A percentile compares a stretch with the other conserved stretches of the same genome.
Conservation (phyloP, 2,888 invertebrate species). For the Flabesymbios commensalis region DNA sequence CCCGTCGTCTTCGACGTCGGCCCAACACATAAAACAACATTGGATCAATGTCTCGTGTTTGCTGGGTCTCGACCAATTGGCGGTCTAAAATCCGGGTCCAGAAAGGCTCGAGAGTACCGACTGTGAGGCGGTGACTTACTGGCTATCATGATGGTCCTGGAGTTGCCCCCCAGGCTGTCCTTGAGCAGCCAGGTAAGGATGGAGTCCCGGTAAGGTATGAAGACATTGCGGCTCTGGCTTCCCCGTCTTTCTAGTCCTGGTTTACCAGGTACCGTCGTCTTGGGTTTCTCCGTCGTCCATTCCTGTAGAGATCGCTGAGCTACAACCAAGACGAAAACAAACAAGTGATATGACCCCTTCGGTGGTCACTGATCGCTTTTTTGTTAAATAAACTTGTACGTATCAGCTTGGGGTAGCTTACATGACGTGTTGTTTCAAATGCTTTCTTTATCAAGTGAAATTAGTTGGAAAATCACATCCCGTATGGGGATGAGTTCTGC, state of each 20-base stretch:
- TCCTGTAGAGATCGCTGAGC: conserved; percentile 10
- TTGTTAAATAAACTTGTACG: too few relatives aligned
- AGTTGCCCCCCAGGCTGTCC: conserved; percentile 79
- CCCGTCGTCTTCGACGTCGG: too few relatives aligned
- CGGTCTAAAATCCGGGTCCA: neutral
- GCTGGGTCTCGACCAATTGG: neutral
- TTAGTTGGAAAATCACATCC: too few relatives aligned
- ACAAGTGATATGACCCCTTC: neutral
- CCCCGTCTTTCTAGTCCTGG: neutral
- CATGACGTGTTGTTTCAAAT: too few relatives aligned
- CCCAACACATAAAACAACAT: too few relatives aligned
- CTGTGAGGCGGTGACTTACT: conserved; percentile 70
- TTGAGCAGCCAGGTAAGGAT: conserved; percentile 80
- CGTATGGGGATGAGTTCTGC: too few relatives aligned
- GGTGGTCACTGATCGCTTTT: too few relatives aligned
- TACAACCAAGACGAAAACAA: neutral
- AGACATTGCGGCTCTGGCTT: conserved; percentile 55
- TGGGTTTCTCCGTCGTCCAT: neutral
- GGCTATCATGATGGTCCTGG: conserved; percentile 78
- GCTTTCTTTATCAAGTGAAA: too few relatives aligned
- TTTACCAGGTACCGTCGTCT: neutral
- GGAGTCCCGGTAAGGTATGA: conserved; percentile 80
- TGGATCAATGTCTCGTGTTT: too few relatives aligned
- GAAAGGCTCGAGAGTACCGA: neutral
- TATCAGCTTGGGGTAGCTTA: too few relatives aligned